phyloP scores from a whole-genome alignment of 2,113 vertebrate species.

The Dipodomys merriami region DNA sequence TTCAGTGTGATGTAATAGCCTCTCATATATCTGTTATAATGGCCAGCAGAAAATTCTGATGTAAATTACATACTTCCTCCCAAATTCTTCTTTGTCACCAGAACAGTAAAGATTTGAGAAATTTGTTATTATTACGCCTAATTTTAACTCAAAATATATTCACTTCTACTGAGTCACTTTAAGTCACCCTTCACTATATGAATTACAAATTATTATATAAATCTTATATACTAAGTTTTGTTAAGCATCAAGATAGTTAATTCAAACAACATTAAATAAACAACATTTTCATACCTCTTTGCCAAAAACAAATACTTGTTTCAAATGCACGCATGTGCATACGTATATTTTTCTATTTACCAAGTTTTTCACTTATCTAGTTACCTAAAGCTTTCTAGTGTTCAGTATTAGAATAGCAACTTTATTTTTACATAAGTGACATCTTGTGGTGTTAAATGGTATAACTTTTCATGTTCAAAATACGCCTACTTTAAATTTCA shows the following conservation, averaged over 20 bases:
- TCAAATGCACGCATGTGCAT: background rate
- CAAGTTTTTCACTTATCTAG: slow-evolving; percentile 5
- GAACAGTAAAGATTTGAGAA: background rate
- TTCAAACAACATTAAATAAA: slow-evolving; percentile 22
- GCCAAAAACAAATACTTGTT: slow-evolving; percentile 17
- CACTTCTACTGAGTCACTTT: background rate
- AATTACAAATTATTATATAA: background rate
- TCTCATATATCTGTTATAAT: background rate
- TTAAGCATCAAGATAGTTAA: background rate
- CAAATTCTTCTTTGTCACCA: slow-evolving; percentile 2
- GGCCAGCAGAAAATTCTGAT: background rate
- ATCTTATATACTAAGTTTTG: slow-evolving; percentile 13
- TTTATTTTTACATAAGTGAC: slow-evolving; percentile 84
- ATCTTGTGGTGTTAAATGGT: slow-evolving; percentile 87
- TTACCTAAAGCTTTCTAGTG: slow-evolving; percentile 40
- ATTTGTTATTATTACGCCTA: background rate
- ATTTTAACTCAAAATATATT: background rate
- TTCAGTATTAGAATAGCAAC: slow-evolving; percentile 41
- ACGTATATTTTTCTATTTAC: background rate
- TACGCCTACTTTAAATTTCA: slow-evolving; percentile 25
- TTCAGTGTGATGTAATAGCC: background rate
- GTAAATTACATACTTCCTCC: slow-evolving; percentile 8
- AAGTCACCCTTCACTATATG: background rate
- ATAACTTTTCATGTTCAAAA: slow-evolving; percentile 77
- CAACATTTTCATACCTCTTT: slow-evolving; percentile 27